Conservation (phyloP, 2,113 vertebrate genomes). For the Otus sunia region DNA sequence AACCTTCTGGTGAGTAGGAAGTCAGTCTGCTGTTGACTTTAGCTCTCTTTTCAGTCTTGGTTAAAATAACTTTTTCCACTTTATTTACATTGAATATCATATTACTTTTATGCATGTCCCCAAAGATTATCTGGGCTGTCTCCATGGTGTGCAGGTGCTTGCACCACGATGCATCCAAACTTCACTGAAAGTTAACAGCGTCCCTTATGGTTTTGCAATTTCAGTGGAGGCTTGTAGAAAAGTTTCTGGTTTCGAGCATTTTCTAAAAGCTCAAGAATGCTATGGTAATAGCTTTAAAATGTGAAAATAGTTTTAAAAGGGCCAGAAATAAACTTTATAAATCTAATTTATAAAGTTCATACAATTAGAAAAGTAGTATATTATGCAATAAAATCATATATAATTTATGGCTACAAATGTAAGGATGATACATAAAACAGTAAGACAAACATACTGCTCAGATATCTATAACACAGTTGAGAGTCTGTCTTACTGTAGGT, state of each 20-base stretch:
- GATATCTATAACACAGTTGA: accelerated
- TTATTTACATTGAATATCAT: not conserved
- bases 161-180: not conserved
- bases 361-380: not conserved
- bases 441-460: not conserved
- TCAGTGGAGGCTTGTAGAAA: not conserved
- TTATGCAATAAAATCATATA: not conserved
- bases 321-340: not conserved
- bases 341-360: not conserved
- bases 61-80: not conserved
- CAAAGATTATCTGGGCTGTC: not conserved
- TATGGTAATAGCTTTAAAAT: not conserved
- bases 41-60: not conserved
- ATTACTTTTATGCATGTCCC: not conserved
- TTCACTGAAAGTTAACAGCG: accelerated
- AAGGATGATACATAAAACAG: not conserved
- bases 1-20: constrained; percentile 37
- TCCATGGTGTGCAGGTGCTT: not conserved
- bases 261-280: not conserved
- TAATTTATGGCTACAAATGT: not conserved
- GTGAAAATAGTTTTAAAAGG: not conserved
- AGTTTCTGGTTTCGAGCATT: not conserved
- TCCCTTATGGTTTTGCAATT: not conserved
- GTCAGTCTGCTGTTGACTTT: constrained; percentile 11
- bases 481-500: not conserved